These are phyloP conservation scores for Megalurothrips usitatus DNA, from an alignment of 2,888 invertebrate genomes.

Conservation along the genomic window DNA sequence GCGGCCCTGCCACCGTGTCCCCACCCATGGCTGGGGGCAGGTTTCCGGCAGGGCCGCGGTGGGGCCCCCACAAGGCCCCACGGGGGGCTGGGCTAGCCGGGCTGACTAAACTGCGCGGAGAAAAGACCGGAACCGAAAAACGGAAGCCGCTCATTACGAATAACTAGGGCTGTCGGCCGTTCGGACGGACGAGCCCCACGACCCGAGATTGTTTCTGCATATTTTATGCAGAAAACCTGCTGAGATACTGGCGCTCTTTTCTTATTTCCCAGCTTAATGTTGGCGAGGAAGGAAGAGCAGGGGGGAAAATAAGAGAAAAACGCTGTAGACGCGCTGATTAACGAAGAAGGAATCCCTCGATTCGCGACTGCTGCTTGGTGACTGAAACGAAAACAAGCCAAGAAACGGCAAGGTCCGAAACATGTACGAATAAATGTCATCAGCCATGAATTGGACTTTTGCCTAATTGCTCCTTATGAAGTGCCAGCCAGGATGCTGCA, in stretches of 20 bases:
- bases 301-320: neutral
- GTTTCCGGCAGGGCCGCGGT: no score
- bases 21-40: no score
- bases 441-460: no score
- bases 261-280: neutral
- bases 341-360: no score
- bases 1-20: neutral
- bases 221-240: constrained; percentile 19
- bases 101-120: neutral
- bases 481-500: no score
- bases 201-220: constrained; percentile 18
- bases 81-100: no score
- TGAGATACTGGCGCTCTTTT: neutral
- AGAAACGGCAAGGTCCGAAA: no score
- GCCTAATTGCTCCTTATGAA: no score
- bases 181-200: neutral
- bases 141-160: constrained; percentile 15
- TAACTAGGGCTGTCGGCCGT: neutral
- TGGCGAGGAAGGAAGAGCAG: neutral
- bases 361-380: no score
- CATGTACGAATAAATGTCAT: no score
- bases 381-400: no score
- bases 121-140: neutral
- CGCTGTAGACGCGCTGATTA: neutral
- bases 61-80: no score